phyloP scores from a whole-genome alignment of 2,888 invertebrate species.

The Bhutanitis thaidina region DNA sequence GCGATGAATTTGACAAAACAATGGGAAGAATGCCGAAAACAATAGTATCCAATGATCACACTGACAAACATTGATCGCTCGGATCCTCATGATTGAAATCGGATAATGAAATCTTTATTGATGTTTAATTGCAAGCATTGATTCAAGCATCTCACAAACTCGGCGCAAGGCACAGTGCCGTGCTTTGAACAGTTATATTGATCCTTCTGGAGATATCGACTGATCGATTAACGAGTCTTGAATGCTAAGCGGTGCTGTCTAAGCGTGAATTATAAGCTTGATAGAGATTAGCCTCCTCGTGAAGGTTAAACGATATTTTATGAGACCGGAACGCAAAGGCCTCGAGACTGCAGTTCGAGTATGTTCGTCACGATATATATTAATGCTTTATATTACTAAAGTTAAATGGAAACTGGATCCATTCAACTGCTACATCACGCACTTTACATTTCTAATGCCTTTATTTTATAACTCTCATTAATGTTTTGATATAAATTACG shows the following conservation, averaged over 20 bases:
- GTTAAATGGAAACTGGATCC: not conserved
- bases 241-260: not conserved
- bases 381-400: not conserved
- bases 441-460: not conserved
- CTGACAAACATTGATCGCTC: not conserved
- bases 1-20: not conserved
- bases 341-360: not conserved
- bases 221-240: not conserved
- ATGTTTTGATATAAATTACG: not conserved
- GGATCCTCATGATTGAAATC: not conserved
- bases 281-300: conserved; percentile 7
- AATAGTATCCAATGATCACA: not conserved
- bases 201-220: not conserved
- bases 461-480: not conserved
- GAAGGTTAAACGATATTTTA: conserved; percentile 15
- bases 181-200: not conserved
- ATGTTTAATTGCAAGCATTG: not conserved
- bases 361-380: conserved; percentile 4
- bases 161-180: not conserved
- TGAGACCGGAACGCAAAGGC: conserved; percentile 1
- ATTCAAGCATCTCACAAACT: not conserved
- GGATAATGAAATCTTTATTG: not conserved
- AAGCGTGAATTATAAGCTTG: conserved; percentile 8
- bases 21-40: not conserved
- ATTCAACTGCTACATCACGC: conserved; percentile 1